phyloP scores from a whole-genome alignment of 2,797 vertebrate species.

The Sebastes elongatus region DNA sequence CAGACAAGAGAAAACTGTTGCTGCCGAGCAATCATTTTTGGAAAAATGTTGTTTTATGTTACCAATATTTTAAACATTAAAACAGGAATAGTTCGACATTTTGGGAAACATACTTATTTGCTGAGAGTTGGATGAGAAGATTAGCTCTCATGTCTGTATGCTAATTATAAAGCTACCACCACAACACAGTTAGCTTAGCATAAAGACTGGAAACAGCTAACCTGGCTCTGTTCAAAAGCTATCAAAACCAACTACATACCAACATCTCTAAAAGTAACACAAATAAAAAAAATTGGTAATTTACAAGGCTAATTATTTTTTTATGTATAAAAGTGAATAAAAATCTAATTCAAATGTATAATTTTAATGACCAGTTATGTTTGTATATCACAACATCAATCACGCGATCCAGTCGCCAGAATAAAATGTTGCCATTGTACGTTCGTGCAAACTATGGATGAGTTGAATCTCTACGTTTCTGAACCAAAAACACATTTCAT shows the following conservation, averaged over 20 bases:
- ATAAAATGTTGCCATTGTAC: background rate
- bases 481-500: too few species aligned
- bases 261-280: background rate
- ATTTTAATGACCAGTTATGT: too few species aligned
- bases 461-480: too few species aligned
- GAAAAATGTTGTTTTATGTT: background rate
- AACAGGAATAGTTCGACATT: background rate
- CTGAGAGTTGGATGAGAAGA: background rate
- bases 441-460: too few species aligned
- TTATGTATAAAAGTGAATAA: background rate
- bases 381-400: too few species aligned
- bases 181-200: background rate
- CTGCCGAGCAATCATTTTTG: background rate
- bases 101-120: background rate
- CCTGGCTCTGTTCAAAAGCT: background rate
- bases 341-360: background rate
- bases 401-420: background rate
- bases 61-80: background rate
- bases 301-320: accelerated
- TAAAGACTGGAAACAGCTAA: background rate
- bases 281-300: background rate
- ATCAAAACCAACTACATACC: background rate
- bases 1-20: background rate
- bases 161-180: background rate
- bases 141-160: background rate